Evolutionary conservation across 1,140 invertebrate species (phyloP).

Genomic region (Pseudachorutes palmiensis): DNA sequence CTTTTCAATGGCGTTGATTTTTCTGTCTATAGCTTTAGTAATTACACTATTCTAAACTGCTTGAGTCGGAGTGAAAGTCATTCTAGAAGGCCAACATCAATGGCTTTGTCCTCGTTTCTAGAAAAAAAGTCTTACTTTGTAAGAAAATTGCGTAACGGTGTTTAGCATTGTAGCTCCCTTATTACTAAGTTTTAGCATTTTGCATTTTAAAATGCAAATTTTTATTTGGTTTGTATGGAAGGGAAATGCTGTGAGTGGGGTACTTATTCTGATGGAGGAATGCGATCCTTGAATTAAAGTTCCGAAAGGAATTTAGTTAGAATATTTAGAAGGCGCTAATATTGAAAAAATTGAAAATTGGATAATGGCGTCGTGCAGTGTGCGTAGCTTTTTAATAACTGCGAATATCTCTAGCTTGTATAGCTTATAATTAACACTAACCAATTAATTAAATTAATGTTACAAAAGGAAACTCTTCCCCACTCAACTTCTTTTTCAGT

Average conservation of each 20-base stretch:
- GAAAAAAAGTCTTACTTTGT: not conserved
- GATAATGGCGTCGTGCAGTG: not conserved
- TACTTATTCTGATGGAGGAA: not conserved
- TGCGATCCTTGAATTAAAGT: not conserved
- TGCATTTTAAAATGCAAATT: not conserved
- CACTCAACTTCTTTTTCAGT: not conserved
- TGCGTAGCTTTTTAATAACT: not conserved
- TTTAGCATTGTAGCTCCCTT: too few relatives aligned
- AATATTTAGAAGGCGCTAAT: not conserved
- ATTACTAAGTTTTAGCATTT: not conserved
- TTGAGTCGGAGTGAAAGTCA: not conserved
- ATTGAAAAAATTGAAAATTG: not conserved
- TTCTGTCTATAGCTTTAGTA: conserved; percentile 12
- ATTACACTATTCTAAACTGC: not conserved
- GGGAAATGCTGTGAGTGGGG: not conserved
- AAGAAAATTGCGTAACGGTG: too few relatives aligned
- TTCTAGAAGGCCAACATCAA: not conserved
- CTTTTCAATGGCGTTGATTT: conserved; percentile 1
- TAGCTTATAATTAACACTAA: not conserved
- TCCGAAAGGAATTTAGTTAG: not conserved
- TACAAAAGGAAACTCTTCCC: not conserved
- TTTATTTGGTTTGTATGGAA: not conserved
- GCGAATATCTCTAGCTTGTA: not conserved
- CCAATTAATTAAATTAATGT: conserved; percentile 2
- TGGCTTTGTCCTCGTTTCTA: not conserved